Evolutionary conservation across 2,113 vertebrate genomes (phyloP).

Genomic region (Pituophis catenifer): DNA sequence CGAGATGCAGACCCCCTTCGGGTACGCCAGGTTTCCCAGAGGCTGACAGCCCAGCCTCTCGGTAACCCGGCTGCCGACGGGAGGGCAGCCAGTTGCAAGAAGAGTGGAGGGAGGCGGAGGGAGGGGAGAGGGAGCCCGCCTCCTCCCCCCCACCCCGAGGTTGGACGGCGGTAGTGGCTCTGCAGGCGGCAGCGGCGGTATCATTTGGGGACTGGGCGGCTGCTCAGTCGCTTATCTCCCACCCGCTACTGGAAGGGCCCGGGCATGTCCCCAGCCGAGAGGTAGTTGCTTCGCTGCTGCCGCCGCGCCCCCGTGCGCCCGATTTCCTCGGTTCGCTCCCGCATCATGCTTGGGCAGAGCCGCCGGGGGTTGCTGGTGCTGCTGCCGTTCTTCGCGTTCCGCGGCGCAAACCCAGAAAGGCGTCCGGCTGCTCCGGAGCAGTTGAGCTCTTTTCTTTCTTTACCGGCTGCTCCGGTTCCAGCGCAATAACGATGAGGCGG

Average conservation of each 20-base stretch:
- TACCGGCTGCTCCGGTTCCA: slow-evolving; percentile 53
- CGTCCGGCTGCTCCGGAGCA: slow-evolving; percentile 14
- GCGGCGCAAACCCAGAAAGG: slow-evolving; percentile 32
- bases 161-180: neutral
- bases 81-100: neutral
- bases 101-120: neutral
- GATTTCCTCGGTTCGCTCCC: slow-evolving; percentile 21
- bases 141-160: neutral
- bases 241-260: neutral
- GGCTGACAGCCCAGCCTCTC: too few relatives aligned
- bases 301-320: slow-evolving; percentile 47
- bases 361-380: neutral
- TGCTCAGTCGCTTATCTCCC: neutral
- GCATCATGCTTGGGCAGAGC: slow-evolving; percentile 30
- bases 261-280: neutral
- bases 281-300: neutral
- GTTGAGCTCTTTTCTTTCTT: neutral
- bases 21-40: neutral
- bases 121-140: neutral
- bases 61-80: neutral
- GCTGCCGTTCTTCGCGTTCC: slow-evolving; percentile 10
- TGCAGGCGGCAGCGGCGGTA: slow-evolving; percentile 10
- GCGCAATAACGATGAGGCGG: slow-evolving; percentile 86
- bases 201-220: slow-evolving; percentile 3
- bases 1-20: neutral